Evolutionary conservation across 2,113 vertebrate species (phyloP), one percentile per base, ranked within the genome.

Genomic region (Dasyornis broadbenti): DNA sequence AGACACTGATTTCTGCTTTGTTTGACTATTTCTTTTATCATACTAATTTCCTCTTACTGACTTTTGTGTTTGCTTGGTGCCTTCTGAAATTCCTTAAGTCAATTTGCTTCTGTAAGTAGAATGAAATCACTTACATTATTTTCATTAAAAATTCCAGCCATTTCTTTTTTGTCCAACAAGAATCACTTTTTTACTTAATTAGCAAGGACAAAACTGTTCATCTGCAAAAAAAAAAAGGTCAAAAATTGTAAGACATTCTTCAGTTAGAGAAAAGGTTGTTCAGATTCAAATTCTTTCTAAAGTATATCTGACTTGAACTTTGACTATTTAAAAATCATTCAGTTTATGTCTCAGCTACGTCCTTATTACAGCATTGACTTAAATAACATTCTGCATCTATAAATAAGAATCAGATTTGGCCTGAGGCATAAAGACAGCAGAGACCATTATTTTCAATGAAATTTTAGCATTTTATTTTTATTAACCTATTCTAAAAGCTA

Each of bases 41-140:
- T 59, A 76, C 16, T 87, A 75, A 94, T 97, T 93, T 95, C 15
- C 40, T 95, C 73, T 35, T 82, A 21, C 47, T 71, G 76, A 72
- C 50, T 83, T 82, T 22, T 59, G 21, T 94, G 57, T 95, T 96
- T 97, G 57, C 54, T 82, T 68, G 88, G 44, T 68, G 53, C 28
- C 68, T 21, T 87, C 68, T 94, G 88, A 95, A 94, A 92, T 69
- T 90, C 23, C 31, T 28, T 86, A 50, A 82, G 68, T 61, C 82
- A 94, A 93, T 94, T 95, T 92, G 9, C 53, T 90, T 83, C 23
- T 89, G 71, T 86, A 86, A 93, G 47, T 70, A 90, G 44, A 89
- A 91, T 57, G 52, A 91, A 95, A 94, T 89, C 33, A 76, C 50
- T 89, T 88, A 53, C 5, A 52, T 47, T 69, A 35, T 52, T 82